phyloP scores from a whole-genome alignment of 2,113 vertebrate species.

The Vulpes vulpes region DNA sequence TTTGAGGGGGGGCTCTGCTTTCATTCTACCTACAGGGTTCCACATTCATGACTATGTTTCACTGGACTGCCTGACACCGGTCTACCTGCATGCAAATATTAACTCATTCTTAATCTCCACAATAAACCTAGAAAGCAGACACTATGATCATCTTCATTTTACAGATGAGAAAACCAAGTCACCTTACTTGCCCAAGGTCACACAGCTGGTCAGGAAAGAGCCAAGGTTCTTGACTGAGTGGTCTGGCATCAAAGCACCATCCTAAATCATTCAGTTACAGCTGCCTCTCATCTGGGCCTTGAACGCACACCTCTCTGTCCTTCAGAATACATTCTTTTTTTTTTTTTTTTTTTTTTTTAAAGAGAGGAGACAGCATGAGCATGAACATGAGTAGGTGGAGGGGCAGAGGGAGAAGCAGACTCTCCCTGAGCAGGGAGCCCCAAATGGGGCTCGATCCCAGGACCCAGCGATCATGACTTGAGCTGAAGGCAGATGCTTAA shows the following conservation, averaged over 20 bases:
- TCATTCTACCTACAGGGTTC: neutral
- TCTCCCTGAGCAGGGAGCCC: too few relatives aligned
- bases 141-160: neutral
- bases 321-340: neutral
- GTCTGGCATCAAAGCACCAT: neutral
- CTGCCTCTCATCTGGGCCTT: neutral
- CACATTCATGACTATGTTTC: neutral
- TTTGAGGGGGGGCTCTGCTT: neutral
- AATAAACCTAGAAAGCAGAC: neutral
- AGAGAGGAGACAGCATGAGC: too few relatives aligned
- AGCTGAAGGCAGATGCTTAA: too few relatives aligned
- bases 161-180: constrained; percentile 31
- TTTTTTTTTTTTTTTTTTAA: too few relatives aligned
- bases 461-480: too few relatives aligned
- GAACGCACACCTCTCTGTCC: neutral
- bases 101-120: neutral
- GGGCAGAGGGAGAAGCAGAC: too few relatives aligned
- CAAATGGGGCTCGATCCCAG: too few relatives aligned
- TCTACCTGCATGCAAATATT: neutral
- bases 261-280: neutral
- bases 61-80: fast-evolving
- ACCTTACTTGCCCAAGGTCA: neutral
- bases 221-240: neutral
- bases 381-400: too few relatives aligned
- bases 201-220: neutral